phyloP scores from a whole-genome alignment of 2,797 vertebrate species.

The Thalassophryne amazonica region DNA sequence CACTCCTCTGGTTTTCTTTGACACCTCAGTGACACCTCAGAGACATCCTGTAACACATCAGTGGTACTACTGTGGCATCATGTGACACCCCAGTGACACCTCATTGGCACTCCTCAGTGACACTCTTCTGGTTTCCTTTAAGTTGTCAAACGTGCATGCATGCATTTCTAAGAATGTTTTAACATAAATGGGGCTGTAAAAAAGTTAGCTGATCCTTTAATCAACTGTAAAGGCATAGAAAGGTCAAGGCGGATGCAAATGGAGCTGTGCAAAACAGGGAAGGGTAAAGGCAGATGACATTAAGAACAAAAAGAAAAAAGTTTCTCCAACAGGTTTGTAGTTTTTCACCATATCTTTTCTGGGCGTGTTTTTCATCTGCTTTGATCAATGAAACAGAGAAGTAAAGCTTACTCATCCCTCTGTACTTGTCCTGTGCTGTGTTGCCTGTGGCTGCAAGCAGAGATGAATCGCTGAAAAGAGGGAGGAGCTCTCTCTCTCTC shows the following conservation, averaged over 20 bases:
- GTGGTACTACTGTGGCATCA: too few species aligned
- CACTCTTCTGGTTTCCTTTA: too few species aligned
- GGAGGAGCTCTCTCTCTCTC: constrained; percentile 57
- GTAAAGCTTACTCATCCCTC: constrained; percentile 61
- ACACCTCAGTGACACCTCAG: too few species aligned
- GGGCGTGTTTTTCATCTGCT: constrained; percentile 40
- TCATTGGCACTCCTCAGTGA: too few species aligned
- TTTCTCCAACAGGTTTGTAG: constrained; percentile 48
- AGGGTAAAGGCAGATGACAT: constrained; percentile 6
- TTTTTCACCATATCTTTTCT: constrained; percentile 29
- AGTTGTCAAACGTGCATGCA: too few species aligned
- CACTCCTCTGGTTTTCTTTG: too few species aligned
- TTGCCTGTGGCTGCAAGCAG: constrained; percentile 66
- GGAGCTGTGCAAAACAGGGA: neutral
- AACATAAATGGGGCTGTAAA: too few species aligned
- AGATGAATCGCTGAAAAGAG: constrained; percentile 66
- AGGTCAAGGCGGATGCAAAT: neutral
- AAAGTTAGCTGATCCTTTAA: too few species aligned
- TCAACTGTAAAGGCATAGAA: constrained; percentile 2
- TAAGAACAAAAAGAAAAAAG: constrained; percentile 35
- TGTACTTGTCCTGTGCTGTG: constrained; percentile 51
- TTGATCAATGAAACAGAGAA: constrained; percentile 69
- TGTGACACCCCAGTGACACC: too few species aligned
- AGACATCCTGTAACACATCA: too few species aligned
- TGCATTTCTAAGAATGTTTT: too few species aligned